These are phyloP conservation scores for Paelopatides confundens DNA, from an alignment of 53 echinoderm and acorn worm species.

Conservation along the genomic window DNA sequence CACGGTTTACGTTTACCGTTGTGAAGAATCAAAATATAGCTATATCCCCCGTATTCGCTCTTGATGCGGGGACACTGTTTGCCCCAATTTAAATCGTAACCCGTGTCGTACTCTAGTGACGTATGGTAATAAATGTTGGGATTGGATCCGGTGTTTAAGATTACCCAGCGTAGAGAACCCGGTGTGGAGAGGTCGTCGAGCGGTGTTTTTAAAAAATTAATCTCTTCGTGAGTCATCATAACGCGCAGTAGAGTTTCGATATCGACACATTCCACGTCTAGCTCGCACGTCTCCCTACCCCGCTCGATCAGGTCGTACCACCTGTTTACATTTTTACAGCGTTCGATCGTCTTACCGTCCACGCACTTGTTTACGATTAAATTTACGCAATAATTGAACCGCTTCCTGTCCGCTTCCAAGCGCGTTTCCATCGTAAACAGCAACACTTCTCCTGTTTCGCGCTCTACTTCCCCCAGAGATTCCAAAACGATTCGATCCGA, in stretches of 20 bases:
- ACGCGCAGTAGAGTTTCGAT: not conserved
- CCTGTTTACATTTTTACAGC: not conserved
- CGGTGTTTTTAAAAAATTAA: not conserved
- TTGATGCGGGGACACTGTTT: not conserved
- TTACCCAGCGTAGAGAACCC: not conserved
- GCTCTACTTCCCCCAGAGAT: not conserved
- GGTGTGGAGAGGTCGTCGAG: not conserved
- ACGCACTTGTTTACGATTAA: not conserved
- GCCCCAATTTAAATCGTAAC: not conserved
- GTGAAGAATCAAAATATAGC: not conserved
- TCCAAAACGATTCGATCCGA: no score
- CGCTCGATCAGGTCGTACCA: not conserved
- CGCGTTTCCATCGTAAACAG: not conserved
- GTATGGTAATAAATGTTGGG: not conserved
- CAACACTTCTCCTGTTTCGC: not conserved
- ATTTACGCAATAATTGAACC: not conserved
- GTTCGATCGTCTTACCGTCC: not conserved
- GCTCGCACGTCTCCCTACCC: not conserved
- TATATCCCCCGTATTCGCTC: not conserved
- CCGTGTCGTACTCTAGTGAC: not conserved
- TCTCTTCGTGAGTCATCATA: not conserved
- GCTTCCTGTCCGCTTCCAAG: not conserved
- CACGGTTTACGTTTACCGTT: not conserved
- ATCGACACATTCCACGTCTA: not conserved
- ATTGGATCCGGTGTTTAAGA: not conserved